Percentiles rank a stretch among this genome's conserved stretches.
These are phyloP conservation scores for Liopterus haemorrhoidalis DNA, from an alignment of 2,888 invertebrate genomes.

Conservation along the genomic window DNA sequence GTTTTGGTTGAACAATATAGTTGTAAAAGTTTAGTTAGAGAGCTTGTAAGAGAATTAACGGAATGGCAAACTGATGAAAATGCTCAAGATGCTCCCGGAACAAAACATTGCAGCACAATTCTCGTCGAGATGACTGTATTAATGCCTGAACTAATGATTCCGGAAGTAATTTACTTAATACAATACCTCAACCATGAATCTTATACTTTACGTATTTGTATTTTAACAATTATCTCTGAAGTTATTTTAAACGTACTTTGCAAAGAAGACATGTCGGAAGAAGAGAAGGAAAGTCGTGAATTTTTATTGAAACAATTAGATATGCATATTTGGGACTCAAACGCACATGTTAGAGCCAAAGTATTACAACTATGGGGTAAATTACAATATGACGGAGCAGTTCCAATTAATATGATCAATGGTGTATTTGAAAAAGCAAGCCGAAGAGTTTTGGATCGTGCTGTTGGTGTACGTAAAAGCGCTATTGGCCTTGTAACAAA, in stretches of 20 bases:
- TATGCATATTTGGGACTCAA: slow-evolving; percentile 77
- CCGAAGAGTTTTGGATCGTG: slow-evolving; percentile 74
- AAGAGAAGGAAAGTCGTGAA: slow-evolving; percentile 63
- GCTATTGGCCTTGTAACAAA: slow-evolving; percentile 72
- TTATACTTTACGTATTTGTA: slow-evolving; percentile 68
- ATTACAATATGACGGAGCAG: slow-evolving; percentile 69
- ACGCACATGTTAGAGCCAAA: slow-evolving; percentile 81
- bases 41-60: slow-evolving; percentile 68
- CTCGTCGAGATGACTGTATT: slow-evolving; percentile 40
- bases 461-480: slow-evolving; percentile 76
- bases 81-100: slow-evolving; percentile 44
- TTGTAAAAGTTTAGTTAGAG: slow-evolving; percentile 63
- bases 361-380: slow-evolving; percentile 77
- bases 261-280: slow-evolving; percentile 64
- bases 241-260: slow-evolving; percentile 67
- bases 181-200: slow-evolving; percentile 49
- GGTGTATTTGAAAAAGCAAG: slow-evolving; percentile 61
- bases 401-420: slow-evolving; percentile 68
- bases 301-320: slow-evolving; percentile 72
- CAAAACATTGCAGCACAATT: slow-evolving; percentile 38
- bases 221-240: slow-evolving; percentile 76
- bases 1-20: slow-evolving; percentile 62
- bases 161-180: slow-evolving; percentile 41
- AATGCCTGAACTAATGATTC: slow-evolving; percentile 42
- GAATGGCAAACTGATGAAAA: slow-evolving; percentile 58